Evolutionary conservation across 2,888 invertebrate species (phyloP).

Genomic region (Trissonchulus latispiculum): DNA sequence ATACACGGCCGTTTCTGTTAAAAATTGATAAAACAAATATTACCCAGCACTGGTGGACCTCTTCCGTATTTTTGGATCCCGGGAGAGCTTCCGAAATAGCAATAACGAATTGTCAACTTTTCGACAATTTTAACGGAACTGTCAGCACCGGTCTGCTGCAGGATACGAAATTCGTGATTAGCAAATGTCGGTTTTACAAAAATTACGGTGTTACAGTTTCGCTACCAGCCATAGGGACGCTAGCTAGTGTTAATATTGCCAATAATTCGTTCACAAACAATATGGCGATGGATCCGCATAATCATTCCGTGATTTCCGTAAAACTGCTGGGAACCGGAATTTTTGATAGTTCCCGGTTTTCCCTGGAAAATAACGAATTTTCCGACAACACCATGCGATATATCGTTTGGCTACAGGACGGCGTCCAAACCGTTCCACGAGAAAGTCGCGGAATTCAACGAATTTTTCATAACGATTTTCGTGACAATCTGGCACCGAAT

Average conservation of each 20-base stretch:
- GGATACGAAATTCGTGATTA: not conserved
- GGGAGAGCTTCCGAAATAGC: not conserved
- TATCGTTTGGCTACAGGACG: not conserved
- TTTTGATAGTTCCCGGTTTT: not conserved
- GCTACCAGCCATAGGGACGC: not conserved
- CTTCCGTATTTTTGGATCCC: constrained; percentile 2
- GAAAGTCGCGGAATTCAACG: not conserved
- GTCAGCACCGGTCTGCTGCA: not conserved
- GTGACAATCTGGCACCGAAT: not conserved
- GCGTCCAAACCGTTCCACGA: not conserved
- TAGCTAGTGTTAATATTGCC: not conserved
- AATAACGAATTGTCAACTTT: not conserved
- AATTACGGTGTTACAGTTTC: not conserved
- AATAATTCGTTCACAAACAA: not conserved
- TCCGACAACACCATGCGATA: not conserved
- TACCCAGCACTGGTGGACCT: constrained; percentile 12
- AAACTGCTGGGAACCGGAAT: not conserved
- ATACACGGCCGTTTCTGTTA: not conserved
- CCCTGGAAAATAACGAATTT: not conserved
- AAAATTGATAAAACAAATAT: not conserved
- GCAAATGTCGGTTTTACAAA: not conserved
- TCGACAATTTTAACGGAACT: not conserved
- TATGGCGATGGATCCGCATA: not conserved
- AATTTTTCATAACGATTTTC: not conserved
- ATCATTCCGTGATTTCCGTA: not conserved